Conservation (phyloP, 2,797 vertebrate species). For the Peromyscus eremicus region DNA sequence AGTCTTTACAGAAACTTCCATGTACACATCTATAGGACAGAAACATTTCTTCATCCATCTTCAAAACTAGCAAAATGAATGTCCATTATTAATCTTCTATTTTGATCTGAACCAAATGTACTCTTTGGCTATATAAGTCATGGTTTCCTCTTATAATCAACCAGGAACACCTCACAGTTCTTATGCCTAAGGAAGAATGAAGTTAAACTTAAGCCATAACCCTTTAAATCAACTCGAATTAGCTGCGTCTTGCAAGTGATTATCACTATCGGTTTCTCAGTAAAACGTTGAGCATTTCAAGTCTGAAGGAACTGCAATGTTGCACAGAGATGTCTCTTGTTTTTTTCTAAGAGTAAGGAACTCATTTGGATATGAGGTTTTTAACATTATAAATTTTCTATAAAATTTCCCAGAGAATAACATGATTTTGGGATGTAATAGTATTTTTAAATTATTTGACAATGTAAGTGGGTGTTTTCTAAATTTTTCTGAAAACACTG, state of each 20-base stretch:
- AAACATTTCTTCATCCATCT: background rate
- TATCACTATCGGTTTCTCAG: constrained; percentile 37
- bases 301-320: constrained; percentile 63
- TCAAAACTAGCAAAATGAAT: constrained; percentile 30
- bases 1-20: constrained; percentile 24
- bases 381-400: constrained; percentile 59
- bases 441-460: constrained; percentile 74
- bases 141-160: constrained; percentile 34
- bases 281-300: constrained; percentile 61
- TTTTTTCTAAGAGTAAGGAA: constrained; percentile 63
- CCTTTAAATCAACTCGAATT: constrained; percentile 60
- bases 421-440: constrained; percentile 63
- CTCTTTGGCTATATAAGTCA: constrained; percentile 74
- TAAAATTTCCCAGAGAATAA: constrained; percentile 59
- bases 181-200: constrained; percentile 57
- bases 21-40: background rate
- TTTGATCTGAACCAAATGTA: constrained; percentile 76
- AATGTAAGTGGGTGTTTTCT: constrained; percentile 64
- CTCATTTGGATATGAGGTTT: constrained; percentile 53
- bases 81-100: constrained; percentile 8
- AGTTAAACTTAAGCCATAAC: constrained; percentile 59
- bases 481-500: constrained; percentile 72
- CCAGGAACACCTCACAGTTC: constrained; percentile 41
- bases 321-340: constrained; percentile 39
- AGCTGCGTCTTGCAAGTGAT: constrained; percentile 34